These are phyloP conservation scores for Rutilus rutilus DNA, from an alignment of 2,113 vertebrate species.

Conservation along the genomic window DNA sequence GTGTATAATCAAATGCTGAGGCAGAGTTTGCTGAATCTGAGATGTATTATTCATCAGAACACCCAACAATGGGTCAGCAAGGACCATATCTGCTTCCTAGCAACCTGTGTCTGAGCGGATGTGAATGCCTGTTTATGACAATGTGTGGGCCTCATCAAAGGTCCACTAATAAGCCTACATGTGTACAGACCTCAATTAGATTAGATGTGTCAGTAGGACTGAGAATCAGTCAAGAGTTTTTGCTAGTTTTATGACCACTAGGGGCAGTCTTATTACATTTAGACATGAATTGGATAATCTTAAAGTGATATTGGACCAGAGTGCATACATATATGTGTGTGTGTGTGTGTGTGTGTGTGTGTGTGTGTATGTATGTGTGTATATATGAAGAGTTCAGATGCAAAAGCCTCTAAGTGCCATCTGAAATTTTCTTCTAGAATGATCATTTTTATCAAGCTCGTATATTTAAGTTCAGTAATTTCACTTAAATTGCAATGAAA, in stretches of 20 bases:
- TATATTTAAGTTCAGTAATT: too few species aligned
- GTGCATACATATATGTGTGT: too few species aligned
- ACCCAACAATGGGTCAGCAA: conserved; percentile 69
- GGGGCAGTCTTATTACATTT: conserved; percentile 3
- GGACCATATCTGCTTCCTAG: conserved; percentile 75
- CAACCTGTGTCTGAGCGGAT: conserved; percentile 63
- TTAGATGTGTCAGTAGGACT: conserved; percentile 31
- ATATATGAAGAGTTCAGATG: too few species aligned
- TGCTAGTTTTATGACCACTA: conserved; percentile 1
- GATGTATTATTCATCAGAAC: conserved; percentile 68
- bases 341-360: too few species aligned
- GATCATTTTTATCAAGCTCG: too few species aligned
- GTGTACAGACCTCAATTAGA: conserved; percentile 41
- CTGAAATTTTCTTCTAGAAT: too few species aligned
- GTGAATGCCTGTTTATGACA: conserved; percentile 45
- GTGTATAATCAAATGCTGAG: conserved; percentile 61
- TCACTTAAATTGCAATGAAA: too few species aligned
- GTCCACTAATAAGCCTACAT: conserved; percentile 52
- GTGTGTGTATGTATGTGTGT: too few species aligned
- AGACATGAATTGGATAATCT: too few species aligned
- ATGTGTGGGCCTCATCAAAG: conserved; percentile 50
- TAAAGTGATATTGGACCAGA: too few species aligned
- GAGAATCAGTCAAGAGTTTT: neutral
- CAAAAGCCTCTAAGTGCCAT: too few species aligned
- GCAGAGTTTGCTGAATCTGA: conserved; percentile 69